Evolutionary conservation across 2,888 invertebrate genomes (phyloP), one percentile per base, ranked within the genome.

Genomic region (Leucozona laternaria): DNA sequence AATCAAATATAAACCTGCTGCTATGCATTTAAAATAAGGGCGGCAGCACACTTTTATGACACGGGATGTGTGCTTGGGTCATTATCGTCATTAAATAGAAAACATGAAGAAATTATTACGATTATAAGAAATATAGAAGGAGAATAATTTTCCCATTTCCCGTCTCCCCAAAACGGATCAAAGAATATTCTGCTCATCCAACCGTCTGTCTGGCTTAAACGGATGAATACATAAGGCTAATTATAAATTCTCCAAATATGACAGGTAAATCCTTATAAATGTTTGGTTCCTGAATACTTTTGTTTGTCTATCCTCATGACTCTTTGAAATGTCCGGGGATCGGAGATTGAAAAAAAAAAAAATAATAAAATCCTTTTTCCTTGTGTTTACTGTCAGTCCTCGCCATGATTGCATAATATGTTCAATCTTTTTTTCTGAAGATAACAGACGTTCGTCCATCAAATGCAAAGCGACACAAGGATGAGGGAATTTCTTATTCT

Each of bases 201-300:
- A 34, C 20, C 37, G 15, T 57, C 17, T 34, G 68, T n/a, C 37
- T 53, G 37, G n/a, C 28, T 62, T 48, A 20, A 68, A 53, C n/a
- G 53, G 53, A 68, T 66, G 66, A 34, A 62, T 64, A 34, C 20
- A 68, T 22, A 68, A 53, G 68, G 68, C 53, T 68, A 78, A 78
- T 82, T 82, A 82, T 78, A 73, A 72, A 80, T 80, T 77, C 62
- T 31, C n/a, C 53, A 53, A 77, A 80, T 78, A 78, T 78, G 85
- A 80, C 80, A 80, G 85, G 68, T 73, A 78, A 85, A 85, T 80
- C 85, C 80, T 80, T 72, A 80, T 57, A 80, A 85, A 85, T 80
- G 76, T 50, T 31, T 22, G 50, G 45, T 50, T 68, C 37, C n/a
- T 53, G 2, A 58, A 45, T 20, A 43, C 53, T 60, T 57, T 45